Percentiles rank a stretch among this genome's conserved stretches.
phyloP scores from a whole-genome alignment of 1,140 invertebrate species.

The Brachionus manjavacas region DNA sequence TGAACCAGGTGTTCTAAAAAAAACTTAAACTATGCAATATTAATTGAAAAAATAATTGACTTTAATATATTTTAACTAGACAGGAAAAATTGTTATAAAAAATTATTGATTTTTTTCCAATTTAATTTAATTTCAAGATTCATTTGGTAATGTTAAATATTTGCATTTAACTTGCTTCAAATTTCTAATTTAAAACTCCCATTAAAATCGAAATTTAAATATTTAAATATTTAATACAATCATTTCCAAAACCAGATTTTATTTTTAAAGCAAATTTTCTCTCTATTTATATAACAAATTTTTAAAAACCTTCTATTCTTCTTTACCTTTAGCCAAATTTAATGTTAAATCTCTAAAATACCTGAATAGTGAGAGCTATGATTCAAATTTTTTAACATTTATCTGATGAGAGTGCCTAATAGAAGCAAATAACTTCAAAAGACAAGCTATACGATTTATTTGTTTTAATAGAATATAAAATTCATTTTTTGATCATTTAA shows the following conservation, averaged over 20 bases:
- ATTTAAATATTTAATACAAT: not conserved
- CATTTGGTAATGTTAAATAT: not conserved
- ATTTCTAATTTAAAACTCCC: not conserved
- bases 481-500: not conserved
- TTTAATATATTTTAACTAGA: not conserved
- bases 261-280: not conserved
- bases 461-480: too few relatives aligned
- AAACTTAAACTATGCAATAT: not conserved
- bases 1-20: not conserved
- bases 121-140: not conserved
- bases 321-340: not conserved
- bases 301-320: not conserved
- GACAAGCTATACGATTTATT: too few relatives aligned
- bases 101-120: not conserved
- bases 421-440: not conserved
- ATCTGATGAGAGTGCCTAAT: not conserved
- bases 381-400: not conserved
- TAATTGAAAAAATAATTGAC: not conserved
- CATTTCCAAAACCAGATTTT: not conserved
- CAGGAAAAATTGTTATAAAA: not conserved
- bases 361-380: too few relatives aligned
- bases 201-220: not conserved
- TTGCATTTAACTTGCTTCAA: not conserved
- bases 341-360: too few relatives aligned
- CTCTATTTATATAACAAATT: not conserved